Evolutionary conservation across 2,797 vertebrate species (phyloP).

Genomic region (Acrossocheilus wenchowensis): DNA sequence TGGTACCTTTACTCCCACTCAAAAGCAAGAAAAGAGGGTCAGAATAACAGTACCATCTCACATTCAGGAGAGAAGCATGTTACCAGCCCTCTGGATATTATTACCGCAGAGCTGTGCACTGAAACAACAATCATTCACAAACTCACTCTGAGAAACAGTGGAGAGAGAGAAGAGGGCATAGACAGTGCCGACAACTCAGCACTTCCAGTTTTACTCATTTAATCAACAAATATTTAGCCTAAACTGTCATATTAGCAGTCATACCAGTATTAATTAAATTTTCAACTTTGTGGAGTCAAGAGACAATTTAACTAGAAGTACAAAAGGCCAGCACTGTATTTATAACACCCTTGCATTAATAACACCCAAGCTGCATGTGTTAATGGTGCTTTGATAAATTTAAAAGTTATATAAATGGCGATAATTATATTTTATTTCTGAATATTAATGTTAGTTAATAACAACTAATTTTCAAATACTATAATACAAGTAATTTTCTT

Average conservation of each 20-base stretch:
- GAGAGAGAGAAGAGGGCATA: neutral
- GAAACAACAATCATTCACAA: slow-evolving; percentile 29
- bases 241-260: neutral
- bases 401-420: neutral
- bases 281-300: neutral
- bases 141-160: neutral
- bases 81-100: slow-evolving; percentile 30
- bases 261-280: neutral
- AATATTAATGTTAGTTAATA: neutral
- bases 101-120: slow-evolving; percentile 41
- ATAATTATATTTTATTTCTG: neutral
- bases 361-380: neutral
- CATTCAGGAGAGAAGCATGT: slow-evolving; percentile 25
- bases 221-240: neutral
- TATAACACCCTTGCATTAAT: neutral
- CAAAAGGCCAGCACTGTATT: neutral
- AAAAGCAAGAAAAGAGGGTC: slow-evolving; percentile 13
- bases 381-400: neutral
- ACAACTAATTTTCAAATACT: neutral
- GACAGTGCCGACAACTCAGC: neutral
- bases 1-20: slow-evolving; percentile 1
- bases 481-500: neutral
- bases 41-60: slow-evolving; percentile 7
- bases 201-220: neutral
- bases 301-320: neutral